A percentile compares a stretch with the other conserved stretches of the same genome.
Evolutionary conservation across 2,888 invertebrate genomes (phyloP).

Genomic region (Yponomeuta cagnagella): DNA sequence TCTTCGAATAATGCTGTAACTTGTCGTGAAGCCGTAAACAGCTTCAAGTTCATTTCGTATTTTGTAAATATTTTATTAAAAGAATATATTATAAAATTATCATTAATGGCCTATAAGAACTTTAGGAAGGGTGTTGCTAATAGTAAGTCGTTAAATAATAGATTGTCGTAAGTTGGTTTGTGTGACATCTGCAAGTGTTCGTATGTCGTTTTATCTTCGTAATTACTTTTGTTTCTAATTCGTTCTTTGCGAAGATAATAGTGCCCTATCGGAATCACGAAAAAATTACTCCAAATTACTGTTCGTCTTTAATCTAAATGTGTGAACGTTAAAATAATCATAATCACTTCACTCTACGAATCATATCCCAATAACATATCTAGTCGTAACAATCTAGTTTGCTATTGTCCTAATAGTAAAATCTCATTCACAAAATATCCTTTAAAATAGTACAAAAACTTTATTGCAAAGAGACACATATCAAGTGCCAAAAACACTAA

Average conservation of each 20-base stretch:
- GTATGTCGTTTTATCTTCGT: constrained; percentile 32
- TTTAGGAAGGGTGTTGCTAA: constrained; percentile 64
- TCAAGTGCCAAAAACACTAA: constrained; percentile 62
- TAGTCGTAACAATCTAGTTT: constrained; percentile 35
- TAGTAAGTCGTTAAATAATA: constrained; percentile 42
- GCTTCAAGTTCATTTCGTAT: constrained; percentile 53
- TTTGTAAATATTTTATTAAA: constrained; percentile 63
- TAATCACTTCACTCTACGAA: constrained; percentile 25
- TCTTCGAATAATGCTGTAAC: constrained; percentile 59
- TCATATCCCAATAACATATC: constrained; percentile 26
- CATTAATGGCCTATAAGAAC: constrained; percentile 62
- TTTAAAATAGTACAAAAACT: constrained; percentile 48
- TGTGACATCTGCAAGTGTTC: constrained; percentile 24
- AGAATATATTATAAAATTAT: constrained; percentile 35
- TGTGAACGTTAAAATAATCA: constrained; percentile 21
- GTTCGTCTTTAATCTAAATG: constrained; percentile 50
- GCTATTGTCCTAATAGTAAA: constrained; percentile 47
- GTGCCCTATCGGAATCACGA: neutral
- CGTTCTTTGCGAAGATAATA: neutral
- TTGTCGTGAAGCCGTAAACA: constrained; percentile 57
- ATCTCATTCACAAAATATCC: constrained; percentile 23
- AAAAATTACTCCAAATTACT: constrained; percentile 32
- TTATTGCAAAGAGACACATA: constrained; percentile 35
- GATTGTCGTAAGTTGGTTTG: neutral
- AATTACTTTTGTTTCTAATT: neutral